Evolutionary conservation across 2,888 invertebrate species (phyloP).

Genomic region (Leptothorax acervorum): DNA sequence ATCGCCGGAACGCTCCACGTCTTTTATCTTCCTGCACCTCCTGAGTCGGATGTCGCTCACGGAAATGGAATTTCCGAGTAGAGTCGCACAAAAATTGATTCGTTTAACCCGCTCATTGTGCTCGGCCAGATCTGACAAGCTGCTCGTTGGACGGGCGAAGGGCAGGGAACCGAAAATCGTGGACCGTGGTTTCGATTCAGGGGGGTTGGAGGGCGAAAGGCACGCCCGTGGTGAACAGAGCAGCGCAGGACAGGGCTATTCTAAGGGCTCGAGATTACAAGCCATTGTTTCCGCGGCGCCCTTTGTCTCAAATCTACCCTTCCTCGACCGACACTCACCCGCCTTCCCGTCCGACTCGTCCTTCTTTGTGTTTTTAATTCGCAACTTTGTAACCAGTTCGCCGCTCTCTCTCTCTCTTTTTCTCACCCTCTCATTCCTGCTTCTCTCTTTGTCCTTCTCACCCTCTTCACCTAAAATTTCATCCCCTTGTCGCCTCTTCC

Average conservation of each 20-base stretch:
- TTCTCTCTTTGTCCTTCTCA: constrained; percentile 10
- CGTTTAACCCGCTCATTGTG: constrained; percentile 82
- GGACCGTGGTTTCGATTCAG: constrained; percentile 63
- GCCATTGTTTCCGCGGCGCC: constrained; percentile 83
- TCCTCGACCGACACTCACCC: constrained; percentile 65
- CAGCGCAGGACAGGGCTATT: constrained; percentile 78
- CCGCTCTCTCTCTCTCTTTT: constrained; percentile 32
- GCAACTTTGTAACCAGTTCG: constrained; percentile 81
- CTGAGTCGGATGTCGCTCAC: constrained; percentile 67
- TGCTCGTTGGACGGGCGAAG: constrained; percentile 57
- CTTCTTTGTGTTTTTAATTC: constrained; percentile 84
- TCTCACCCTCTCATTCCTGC: constrained; percentile 19
- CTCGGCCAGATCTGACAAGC: constrained; percentile 75
- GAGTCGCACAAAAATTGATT: constrained; percentile 83
- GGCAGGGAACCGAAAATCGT: constrained; percentile 63
- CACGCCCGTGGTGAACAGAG: constrained; percentile 69
- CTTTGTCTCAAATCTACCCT: constrained; percentile 84
- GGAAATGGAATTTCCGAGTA: constrained; percentile 81
- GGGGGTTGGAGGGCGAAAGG: constrained; percentile 64
- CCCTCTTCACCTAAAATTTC: constrained; percentile 53
- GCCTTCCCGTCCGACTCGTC: constrained; percentile 68
- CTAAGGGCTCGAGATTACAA: constrained; percentile 85
- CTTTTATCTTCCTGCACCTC: constrained; percentile 60
- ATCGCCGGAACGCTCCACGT: constrained; percentile 52
- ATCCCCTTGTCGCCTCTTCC: constrained; percentile 53